Evolutionary conservation across 1,140 invertebrate species (phyloP).

Genomic region (Drosophila parvula): DNA sequence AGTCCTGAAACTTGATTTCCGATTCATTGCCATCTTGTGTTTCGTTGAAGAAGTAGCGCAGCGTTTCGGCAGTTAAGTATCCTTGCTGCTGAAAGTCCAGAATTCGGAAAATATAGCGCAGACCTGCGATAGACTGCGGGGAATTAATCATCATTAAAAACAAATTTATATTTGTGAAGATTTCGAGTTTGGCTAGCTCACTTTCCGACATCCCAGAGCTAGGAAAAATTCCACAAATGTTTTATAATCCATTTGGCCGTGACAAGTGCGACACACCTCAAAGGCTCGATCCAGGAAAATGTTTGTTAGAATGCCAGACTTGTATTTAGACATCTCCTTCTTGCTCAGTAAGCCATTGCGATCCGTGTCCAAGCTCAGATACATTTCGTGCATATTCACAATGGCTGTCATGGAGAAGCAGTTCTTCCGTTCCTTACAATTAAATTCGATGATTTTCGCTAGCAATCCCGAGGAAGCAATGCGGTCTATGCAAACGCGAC

Average conservation of each 20-base stretch:
- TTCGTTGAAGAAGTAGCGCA: conserved; percentile 97
- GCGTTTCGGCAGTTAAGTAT: conserved; percentile 94
- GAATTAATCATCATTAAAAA: too few species aligned
- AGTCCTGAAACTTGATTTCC: conserved; percentile 95
- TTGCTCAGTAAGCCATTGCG: conserved; percentile 98
- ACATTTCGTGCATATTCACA: conserved; percentile 95
- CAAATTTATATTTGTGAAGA: too few species aligned
- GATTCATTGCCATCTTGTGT: conserved; percentile 95
- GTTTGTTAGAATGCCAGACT: conserved; percentile 94
- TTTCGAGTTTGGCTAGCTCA: too few species aligned
- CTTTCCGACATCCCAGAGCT: conserved; percentile 95
- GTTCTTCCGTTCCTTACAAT: conserved; percentile 93
- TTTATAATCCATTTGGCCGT: conserved; percentile 99
- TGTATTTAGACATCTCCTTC: conserved; percentile 94
- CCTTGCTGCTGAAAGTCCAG: conserved; percentile 95
- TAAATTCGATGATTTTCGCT: conserved; percentile 94
- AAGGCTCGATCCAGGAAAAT: conserved; percentile 97
- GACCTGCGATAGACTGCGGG: conserved; percentile 90
- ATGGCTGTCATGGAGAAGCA: conserved; percentile 98
- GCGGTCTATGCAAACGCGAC: conserved; percentile 95
- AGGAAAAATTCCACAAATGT: conserved; percentile 97
- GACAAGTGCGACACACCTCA: conserved; percentile 97
- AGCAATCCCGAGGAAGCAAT: conserved; percentile 96
- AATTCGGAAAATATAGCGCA: conserved; percentile 96
- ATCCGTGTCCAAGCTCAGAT: conserved; percentile 96